Evolutionary conservation across 2,113 vertebrate genomes (phyloP).

Genomic region (Antennarius striatus): DNA sequence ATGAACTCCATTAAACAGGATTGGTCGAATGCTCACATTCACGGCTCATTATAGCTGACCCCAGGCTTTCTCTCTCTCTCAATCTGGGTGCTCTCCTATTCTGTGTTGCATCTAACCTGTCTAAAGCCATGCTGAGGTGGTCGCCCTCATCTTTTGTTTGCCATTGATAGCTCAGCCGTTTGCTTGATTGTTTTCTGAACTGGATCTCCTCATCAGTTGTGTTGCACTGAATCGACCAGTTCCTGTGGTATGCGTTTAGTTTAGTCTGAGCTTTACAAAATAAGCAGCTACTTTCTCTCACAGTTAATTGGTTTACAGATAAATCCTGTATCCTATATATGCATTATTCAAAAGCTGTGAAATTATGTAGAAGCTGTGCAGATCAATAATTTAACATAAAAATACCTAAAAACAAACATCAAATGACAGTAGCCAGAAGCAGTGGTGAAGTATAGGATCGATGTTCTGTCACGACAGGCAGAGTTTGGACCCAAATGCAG

Average conservation of each 20-base stretch:
- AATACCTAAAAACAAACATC: too few relatives aligned
- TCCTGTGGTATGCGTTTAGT: conserved; percentile 62
- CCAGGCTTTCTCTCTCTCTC: conserved; percentile 70
- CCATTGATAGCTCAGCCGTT: conserved; percentile 67
- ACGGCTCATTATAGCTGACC: conserved; percentile 85
- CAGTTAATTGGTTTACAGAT: conserved; percentile 37
- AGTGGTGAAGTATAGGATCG: too few relatives aligned
- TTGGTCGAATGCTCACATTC: conserved; percentile 88
- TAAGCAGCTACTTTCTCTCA: conserved; percentile 42
- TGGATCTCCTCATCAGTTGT: conserved; percentile 67
- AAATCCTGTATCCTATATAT: conserved; percentile 3
- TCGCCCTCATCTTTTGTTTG: conserved; percentile 83
- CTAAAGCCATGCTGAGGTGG: conserved; percentile 77
- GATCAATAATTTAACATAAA: too few relatives aligned
- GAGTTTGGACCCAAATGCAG: too few relatives aligned
- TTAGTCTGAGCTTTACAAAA: conserved; percentile 47
- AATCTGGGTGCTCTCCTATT: conserved; percentile 72
- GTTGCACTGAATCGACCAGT: conserved; percentile 41
- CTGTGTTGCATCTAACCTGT: conserved; percentile 56
- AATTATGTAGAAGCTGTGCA: too few relatives aligned
- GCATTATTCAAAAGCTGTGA: too few relatives aligned
- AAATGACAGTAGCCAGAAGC: too few relatives aligned
- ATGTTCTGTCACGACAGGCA: too few relatives aligned
- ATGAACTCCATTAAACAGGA: conserved; percentile 94
- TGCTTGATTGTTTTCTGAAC: conserved; percentile 70